Evolutionary conservation across 2,888 invertebrate genomes (phyloP).

Genomic region (Galeruca laticollis): DNA sequence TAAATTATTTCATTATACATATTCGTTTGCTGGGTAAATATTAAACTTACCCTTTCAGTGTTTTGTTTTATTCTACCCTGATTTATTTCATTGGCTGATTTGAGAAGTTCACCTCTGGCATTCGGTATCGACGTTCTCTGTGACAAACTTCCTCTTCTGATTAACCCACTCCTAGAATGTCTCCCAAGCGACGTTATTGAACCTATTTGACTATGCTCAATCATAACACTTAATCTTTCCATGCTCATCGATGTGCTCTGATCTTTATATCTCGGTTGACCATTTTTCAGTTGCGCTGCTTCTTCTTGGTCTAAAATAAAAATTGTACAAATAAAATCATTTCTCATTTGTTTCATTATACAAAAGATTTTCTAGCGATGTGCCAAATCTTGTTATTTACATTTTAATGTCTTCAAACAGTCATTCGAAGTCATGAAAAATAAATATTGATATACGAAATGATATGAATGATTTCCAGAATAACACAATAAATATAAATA

Average conservation of each 20-base stretch:
- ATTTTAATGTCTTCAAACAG: no score
- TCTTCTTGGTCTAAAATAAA: slow-evolving; percentile 65
- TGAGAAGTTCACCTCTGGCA: slow-evolving; percentile 76
- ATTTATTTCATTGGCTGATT: slow-evolving; percentile 78
- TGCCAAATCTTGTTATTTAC: no score
- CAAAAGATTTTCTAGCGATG: no score
- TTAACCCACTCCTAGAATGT: slow-evolving; percentile 52
- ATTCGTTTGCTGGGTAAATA: not conserved
- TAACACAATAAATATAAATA: no score
- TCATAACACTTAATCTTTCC: slow-evolving; percentile 80
- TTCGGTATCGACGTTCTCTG: slow-evolving; percentile 66
- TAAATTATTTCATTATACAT: no score
- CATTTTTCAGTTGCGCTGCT: slow-evolving; percentile 72
- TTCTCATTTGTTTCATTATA: no score
- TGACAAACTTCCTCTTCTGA: slow-evolving; percentile 69
- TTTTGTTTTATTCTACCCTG: slow-evolving; percentile 57
- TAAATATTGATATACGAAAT: no score
- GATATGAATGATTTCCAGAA: no score
- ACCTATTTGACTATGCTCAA: slow-evolving; percentile 81
- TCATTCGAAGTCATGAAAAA: no score
- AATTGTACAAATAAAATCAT: no score
- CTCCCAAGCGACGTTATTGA: slow-evolving; percentile 79
- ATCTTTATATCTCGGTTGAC: slow-evolving; percentile 75
- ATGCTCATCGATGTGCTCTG: slow-evolving; percentile 79
- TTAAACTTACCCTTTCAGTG: slow-evolving; percentile 29